Percentiles rank a stretch among this genome's conserved stretches.
phyloP scores from a whole-genome alignment of 2,113 vertebrate genomes.

The Euleptes europaea region DNA sequence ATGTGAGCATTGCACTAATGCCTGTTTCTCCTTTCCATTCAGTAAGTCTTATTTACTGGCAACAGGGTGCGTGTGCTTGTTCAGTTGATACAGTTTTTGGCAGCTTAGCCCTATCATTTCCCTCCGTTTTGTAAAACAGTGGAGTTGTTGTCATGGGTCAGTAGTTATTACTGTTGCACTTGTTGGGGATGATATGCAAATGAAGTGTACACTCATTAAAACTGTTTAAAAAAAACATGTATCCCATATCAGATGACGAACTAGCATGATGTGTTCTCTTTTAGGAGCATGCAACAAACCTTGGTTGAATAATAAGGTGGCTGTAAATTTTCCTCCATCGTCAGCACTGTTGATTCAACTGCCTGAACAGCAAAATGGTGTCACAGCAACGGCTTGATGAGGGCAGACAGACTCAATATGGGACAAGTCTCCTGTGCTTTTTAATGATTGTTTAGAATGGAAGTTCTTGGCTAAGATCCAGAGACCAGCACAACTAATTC shows the following conservation, averaged over 20 bases:
- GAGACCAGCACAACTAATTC: background rate
- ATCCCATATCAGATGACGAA: slow-evolving; percentile 5
- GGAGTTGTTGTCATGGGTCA: background rate
- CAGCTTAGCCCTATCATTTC: background rate
- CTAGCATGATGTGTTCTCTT: rapidly evolving
- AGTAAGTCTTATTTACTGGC: background rate
- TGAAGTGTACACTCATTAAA: no score
- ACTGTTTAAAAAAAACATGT: slow-evolving; percentile 8
- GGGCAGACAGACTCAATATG: background rate
- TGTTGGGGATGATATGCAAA: no score
- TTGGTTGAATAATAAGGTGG: slow-evolving; percentile 24
- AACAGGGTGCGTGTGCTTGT: background rate
- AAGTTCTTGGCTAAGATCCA: background rate
- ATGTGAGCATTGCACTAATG: background rate
- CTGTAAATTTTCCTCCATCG: slow-evolving; percentile 1
- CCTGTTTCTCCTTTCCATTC: background rate
- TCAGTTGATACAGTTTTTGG: background rate
- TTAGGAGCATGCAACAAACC: background rate
- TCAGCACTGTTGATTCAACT: slow-evolving; percentile 6
- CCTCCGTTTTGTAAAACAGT: background rate
- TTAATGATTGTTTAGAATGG: background rate
- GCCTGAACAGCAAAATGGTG: background rate
- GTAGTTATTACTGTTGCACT: slow-evolving; percentile 7
- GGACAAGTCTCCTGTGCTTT: background rate
- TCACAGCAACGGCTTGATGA: background rate